Conservation (phyloP, 2,888 invertebrate species). For the Cryptus armator region DNA sequence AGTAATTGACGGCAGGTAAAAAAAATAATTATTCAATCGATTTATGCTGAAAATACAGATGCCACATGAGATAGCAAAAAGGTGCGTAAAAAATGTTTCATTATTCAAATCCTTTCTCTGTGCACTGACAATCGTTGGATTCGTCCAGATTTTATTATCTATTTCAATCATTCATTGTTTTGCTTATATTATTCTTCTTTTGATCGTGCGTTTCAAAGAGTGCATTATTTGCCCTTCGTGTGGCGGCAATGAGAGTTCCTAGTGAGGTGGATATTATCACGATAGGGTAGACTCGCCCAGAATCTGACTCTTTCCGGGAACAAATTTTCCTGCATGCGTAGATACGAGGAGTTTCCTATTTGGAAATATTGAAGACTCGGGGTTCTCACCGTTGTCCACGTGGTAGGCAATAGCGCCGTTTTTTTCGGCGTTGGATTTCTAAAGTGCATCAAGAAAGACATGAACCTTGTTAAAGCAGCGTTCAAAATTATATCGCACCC, state of each 20-base stretch:
- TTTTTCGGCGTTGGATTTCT: conserved; percentile 89
- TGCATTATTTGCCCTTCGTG: neutral
- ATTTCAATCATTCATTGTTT: neutral
- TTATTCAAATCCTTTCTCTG: neutral
- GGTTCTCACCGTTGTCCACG: conserved; percentile 88
- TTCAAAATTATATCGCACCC: neutral
- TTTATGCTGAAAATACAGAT: neutral
- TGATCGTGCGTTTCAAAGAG: neutral
- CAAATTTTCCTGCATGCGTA: conserved; percentile 86
- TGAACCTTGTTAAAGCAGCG: neutral
- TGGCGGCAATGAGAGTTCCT: neutral
- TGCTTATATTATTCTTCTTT: neutral
- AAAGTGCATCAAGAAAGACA: conserved; percentile 73
- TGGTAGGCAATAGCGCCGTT: conserved; percentile 82
- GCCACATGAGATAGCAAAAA: neutral
- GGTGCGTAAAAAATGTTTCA: neutral
- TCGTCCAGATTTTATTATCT: neutral
- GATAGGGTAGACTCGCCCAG: conserved; percentile 87
- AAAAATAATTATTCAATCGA: neutral
- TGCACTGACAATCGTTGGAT: neutral
- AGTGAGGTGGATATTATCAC: conserved; percentile 53
- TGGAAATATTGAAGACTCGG: conserved; percentile 86
- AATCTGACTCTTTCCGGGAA: conserved; percentile 87
- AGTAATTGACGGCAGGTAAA: too few relatives aligned
- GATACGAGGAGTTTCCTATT: conserved; percentile 85